Percentiles rank a stretch among this genome's conserved stretches.
Evolutionary conservation across 2,113 vertebrate species (phyloP).

Genomic region (Phalacrocorax carbo): DNA sequence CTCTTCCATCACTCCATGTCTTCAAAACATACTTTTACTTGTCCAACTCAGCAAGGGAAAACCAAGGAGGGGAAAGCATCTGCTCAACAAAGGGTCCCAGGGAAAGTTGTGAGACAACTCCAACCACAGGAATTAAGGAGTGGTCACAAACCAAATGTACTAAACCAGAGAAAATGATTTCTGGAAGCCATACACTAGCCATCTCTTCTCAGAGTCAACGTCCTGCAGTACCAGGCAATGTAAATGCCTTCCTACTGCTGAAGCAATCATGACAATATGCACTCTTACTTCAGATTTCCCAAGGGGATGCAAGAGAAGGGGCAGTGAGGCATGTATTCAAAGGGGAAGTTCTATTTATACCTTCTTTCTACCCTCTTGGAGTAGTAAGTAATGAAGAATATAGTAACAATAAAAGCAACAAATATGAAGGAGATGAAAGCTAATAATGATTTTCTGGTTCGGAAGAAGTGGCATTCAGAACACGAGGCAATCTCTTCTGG

Average conservation of each 20-base stretch:
- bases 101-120: background rate
- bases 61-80: background rate
- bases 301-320: background rate
- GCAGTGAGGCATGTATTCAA: background rate
- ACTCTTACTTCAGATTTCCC: slow-evolving; percentile 24
- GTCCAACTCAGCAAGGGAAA: background rate
- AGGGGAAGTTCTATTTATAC: slow-evolving; percentile 72
- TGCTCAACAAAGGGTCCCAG: background rate
- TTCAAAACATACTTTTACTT: background rate
- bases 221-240: slow-evolving; percentile 2
- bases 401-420: slow-evolving; percentile 80
- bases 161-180: background rate
- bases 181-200: background rate
- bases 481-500: slow-evolving; percentile 67
- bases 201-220: background rate
- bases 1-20: background rate
- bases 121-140: background rate
- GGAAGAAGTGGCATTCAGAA: slow-evolving; percentile 70
- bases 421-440: slow-evolving; percentile 84
- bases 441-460: slow-evolving; percentile 81
- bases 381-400: slow-evolving; percentile 87
- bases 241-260: background rate
- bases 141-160: slow-evolving; percentile 7
- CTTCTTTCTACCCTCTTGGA: slow-evolving; percentile 72
- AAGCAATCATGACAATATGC: background rate